phyloP scores from a whole-genome alignment of 2,113 vertebrate species.

The Hippolais icterina region DNA sequence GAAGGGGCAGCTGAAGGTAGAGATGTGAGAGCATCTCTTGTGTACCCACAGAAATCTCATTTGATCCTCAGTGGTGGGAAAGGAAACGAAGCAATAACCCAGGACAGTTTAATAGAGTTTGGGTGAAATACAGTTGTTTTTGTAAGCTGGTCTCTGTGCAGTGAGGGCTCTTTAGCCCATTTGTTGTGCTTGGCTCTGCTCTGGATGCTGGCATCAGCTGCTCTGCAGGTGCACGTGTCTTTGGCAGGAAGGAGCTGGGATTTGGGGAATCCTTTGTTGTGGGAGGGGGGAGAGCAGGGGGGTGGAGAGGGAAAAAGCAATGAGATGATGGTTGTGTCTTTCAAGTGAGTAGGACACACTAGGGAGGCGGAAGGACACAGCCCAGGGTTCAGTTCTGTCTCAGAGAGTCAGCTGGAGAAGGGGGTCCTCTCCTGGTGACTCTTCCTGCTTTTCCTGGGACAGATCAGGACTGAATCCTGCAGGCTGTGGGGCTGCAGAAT shows the following conservation, averaged over 20 bases:
- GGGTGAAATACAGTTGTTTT: constrained; percentile 70
- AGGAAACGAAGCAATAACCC: constrained; percentile 54
- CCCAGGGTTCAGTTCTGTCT: fast-evolving
- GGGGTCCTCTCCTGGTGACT: neutral
- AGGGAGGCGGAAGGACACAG: neutral
- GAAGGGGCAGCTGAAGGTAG: constrained; percentile 44
- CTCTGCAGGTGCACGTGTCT: constrained; percentile 61
- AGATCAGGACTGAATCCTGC: neutral
- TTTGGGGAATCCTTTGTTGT: constrained; percentile 45
- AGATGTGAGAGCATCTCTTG: constrained; percentile 31
- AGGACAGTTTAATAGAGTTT: constrained; percentile 61
- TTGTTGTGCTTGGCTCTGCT: constrained; percentile 63
- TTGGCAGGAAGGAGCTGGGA: constrained; percentile 64
- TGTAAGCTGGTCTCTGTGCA: constrained; percentile 60
- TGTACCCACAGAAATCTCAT: constrained; percentile 53
- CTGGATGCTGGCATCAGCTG: constrained; percentile 60
- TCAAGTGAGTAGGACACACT: neutral
- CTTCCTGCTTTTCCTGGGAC: neutral
- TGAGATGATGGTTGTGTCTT: neutral
- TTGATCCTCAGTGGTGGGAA: constrained; percentile 65
- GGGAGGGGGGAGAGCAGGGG: neutral
- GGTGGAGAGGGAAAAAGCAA: neutral
- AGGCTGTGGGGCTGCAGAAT: neutral
- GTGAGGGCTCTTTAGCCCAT: constrained; percentile 61
- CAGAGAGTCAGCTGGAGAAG: fast-evolving